Evolutionary conservation across 2,113 vertebrate species (phyloP), one percentile per base, ranked within the genome.

Genomic region (Accipiter cooperii): DNA sequence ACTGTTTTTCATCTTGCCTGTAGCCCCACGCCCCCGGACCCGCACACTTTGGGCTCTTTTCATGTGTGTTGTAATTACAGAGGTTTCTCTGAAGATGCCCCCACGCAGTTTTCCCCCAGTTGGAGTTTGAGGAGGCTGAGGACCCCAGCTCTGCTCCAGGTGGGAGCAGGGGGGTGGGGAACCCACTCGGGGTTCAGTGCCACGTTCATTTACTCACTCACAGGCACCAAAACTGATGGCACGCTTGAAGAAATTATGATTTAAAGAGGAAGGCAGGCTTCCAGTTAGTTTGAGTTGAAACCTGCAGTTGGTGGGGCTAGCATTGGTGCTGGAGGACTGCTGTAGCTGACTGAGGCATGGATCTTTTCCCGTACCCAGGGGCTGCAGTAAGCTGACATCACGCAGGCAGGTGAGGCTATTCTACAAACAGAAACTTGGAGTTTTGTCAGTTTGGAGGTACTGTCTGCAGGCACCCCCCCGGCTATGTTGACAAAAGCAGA

Each of bases 401-500:
- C 0, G 1, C 74, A 55, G 90, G 96, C 96, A 94, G 96, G 91
- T 91, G 90, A 96, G 66, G 84, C 70, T 52, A 40, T 65, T 61
- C 52, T 29, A 51, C 93, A 82, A 95, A 97, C 96, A 94, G 96
- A 97, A 96, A 97, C 96, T 52, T 94, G 96, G 96, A 96, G 61
- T 8, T 44, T 10, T 85, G 81, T 91, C 93, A 93, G 93, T 61
- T 42, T 34, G 65, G 65, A 94, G 87, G 84, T 55, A 28, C 69
- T 25, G 87, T 71, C 84, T 95, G 91, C 73, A 79, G 91, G 84
- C 81, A 40, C 1, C 87, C 93, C 81, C 16, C 44, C 0, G 58
- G 96, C 96, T 85, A 71, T 78, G 71, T 91, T 84, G 95, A 96
- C 90, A 90, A 83, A 64, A 90, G 96, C 96, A 96, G 96, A 96